Percentiles rank a stretch among this genome's conserved stretches.
Evolutionary conservation across 2,888 invertebrate genomes (phyloP).

Genomic region (Nemurella pictetii): DNA sequence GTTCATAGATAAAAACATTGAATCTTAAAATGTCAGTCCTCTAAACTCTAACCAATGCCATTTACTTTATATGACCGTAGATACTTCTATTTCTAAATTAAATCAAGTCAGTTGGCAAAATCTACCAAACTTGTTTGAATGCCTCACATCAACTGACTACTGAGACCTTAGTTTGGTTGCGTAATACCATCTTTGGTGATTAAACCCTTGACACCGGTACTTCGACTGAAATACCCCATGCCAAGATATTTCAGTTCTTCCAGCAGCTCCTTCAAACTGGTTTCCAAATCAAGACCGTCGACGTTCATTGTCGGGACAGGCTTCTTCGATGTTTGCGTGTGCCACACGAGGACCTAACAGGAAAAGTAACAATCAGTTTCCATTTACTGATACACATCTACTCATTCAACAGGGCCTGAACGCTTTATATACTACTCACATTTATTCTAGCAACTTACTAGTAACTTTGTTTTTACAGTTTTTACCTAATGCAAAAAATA

Average conservation of each 20-base stretch:
- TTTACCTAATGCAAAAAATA: too few relatives aligned
- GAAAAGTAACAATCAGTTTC: constrained; percentile 37
- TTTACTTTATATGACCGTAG: too few relatives aligned
- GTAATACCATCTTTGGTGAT: constrained; percentile 38
- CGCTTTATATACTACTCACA: too few relatives aligned
- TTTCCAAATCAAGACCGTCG: constrained; percentile 31
- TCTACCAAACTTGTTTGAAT: neutral
- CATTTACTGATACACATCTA: too few relatives aligned
- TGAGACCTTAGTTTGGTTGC: constrained; percentile 30
- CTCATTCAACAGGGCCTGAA: too few relatives aligned
- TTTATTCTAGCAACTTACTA: too few relatives aligned
- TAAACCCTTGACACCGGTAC: constrained; percentile 37
- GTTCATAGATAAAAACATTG: too few relatives aligned
- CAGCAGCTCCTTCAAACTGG: constrained; percentile 38
- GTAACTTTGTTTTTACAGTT: too few relatives aligned
- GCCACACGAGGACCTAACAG: constrained; percentile 69
- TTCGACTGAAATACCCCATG: constrained; percentile 35
- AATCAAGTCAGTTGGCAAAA: too few relatives aligned
- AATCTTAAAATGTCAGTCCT: too few relatives aligned
- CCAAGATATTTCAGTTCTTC: constrained; percentile 38
- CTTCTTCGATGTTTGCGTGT: constrained; percentile 72
- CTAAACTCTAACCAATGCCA: too few relatives aligned
- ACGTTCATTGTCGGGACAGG: constrained; percentile 47
- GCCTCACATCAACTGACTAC: neutral
- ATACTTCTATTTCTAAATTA: too few relatives aligned